Evolutionary conservation across 2,113 vertebrate genomes (phyloP).

Genomic region (Ovis canadensis): DNA sequence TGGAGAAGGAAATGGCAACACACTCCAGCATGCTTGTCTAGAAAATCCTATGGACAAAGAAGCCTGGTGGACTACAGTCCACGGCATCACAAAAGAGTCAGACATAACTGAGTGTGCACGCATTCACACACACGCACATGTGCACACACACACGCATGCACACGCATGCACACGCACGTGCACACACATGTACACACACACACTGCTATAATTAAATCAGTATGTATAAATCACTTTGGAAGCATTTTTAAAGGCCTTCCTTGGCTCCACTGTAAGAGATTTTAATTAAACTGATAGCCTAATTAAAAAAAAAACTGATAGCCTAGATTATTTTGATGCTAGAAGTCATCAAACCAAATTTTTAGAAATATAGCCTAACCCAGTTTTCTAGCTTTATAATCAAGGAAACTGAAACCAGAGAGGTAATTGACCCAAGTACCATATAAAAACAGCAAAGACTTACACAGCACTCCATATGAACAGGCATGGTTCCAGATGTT

Average conservation of each 20-base stretch:
- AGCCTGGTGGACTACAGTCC: neutral
- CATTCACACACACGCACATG: rapidly evolving
- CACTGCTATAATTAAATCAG: neutral
- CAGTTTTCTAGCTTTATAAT: neutral
- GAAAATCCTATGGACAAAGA: neutral
- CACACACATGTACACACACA: rapidly evolving
- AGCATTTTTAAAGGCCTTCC: neutral
- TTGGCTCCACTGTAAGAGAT: neutral
- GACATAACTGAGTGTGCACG: rapidly evolving
- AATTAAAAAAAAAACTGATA: neutral
- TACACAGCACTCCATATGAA: neutral
- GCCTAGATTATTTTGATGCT: neutral
- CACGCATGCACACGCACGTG: rapidly evolving
- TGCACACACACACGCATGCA: too few relatives aligned
- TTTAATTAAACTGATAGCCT: neutral
- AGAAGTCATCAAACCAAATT: neutral
- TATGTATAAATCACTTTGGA: neutral
- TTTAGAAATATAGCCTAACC: neutral
- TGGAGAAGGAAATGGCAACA: neutral
- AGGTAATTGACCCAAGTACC: neutral
- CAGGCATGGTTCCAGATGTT: neutral
- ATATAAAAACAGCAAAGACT: neutral
- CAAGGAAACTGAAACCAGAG: neutral
- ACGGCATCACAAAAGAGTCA: neutral
- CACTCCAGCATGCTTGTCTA: neutral